Conservation (phyloP, 2,113 vertebrate genomes). For the Scytalopus superciliaris region DNA sequence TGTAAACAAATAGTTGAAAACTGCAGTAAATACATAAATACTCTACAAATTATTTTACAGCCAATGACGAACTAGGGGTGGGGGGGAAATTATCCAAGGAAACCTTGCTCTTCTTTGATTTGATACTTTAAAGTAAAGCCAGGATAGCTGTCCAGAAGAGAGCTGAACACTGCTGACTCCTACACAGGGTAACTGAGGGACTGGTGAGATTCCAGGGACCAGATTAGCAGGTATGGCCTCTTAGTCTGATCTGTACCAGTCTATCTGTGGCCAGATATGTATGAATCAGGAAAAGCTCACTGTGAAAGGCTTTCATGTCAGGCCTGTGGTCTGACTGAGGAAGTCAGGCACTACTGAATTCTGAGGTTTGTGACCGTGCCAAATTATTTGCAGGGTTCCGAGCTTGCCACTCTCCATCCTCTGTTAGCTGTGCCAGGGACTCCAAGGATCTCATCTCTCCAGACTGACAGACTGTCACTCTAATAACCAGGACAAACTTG, state of each 20-base stretch:
- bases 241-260: neutral
- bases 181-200: neutral
- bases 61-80: neutral
- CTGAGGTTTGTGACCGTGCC: neutral
- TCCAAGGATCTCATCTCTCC: neutral
- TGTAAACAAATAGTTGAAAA: neutral
- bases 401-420: neutral
- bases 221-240: neutral
- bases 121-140: neutral
- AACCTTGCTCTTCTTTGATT: neutral
- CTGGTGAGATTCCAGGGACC: neutral
- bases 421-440: neutral
- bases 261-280: neutral
- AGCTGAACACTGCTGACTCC: neutral
- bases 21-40: neutral
- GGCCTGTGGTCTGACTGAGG: neutral
- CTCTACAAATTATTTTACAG: neutral
- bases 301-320: accelerated
- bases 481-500: neutral
- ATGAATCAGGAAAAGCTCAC: neutral
- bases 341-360: neutral
- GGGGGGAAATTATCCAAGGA: neutral
- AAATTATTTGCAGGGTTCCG: neutral
- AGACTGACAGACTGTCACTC: neutral
- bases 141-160: neutral